Evolutionary conservation across 2,888 invertebrate species (phyloP).

Genomic region (Mystacides longicornis): DNA sequence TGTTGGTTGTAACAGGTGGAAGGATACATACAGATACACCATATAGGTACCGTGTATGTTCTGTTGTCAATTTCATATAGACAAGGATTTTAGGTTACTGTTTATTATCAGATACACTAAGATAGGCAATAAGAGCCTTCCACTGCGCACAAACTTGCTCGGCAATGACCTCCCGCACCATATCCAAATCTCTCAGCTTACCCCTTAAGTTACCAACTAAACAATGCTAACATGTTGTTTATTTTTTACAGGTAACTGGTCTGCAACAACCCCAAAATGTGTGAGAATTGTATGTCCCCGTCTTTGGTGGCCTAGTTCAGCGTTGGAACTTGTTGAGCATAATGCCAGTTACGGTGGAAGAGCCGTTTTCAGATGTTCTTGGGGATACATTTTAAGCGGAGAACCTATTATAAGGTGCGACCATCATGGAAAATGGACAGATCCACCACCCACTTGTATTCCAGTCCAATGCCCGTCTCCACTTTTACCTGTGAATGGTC

Average conservation of each 20-base stretch:
- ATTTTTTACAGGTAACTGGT: slow-evolving; percentile 62
- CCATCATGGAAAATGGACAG: slow-evolving; percentile 72
- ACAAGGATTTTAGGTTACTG: no score
- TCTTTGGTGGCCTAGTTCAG: slow-evolving; percentile 59
- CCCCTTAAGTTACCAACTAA: no score
- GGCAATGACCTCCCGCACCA: no score
- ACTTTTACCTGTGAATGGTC: slow-evolving; percentile 63
- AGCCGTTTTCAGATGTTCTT: slow-evolving; percentile 75
- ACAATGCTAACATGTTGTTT: neutral
- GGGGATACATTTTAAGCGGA: slow-evolving; percentile 74
- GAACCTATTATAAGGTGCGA: slow-evolving; percentile 73
- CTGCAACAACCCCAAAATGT: slow-evolving; percentile 64
- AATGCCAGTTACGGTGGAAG: slow-evolving; percentile 76
- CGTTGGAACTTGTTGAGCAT: slow-evolving; percentile 67
- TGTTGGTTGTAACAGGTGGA: no score
- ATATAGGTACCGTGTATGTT: no score
- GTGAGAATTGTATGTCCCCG: slow-evolving; percentile 72
- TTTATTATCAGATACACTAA: no score
- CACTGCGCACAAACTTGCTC: no score
- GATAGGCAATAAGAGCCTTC: no score
- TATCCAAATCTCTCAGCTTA: no score
- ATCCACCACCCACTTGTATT: slow-evolving; percentile 65
- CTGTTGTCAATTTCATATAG: no score
- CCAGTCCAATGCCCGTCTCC: slow-evolving; percentile 79
- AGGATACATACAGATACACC: no score